Evolutionary conservation across 2,797 vertebrate genomes (phyloP), one percentile per base, ranked within the genome.

Genomic region (Lagorchestes hirsutus): DNA sequence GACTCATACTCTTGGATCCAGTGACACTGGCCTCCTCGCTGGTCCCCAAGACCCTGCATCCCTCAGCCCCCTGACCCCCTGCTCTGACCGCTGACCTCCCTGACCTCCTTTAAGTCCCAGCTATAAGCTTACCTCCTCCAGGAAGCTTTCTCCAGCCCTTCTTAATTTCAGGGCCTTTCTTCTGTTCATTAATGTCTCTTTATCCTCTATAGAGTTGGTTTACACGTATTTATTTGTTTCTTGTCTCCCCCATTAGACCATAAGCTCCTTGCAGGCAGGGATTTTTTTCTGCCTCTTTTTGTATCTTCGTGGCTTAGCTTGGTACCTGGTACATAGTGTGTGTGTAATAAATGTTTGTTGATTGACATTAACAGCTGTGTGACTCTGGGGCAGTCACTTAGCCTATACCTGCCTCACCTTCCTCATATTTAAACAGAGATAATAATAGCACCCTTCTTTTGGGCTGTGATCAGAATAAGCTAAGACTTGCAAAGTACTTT

Each of bases 281-380:
- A 40, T 50, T 50, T 1, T 27, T 82, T 82, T 11, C 27, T 27
- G 9, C 74, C 40, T 27, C 40, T 87, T 50, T 50, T 46, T 50
- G 9, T 87, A 27, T 50, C 40, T 46, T 22, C 8, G 1, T 46
- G 46, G 22, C 22, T 27, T 50, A 87, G 74, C 22, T 11, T 0
- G 0, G 0, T 46, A 16, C 22, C 40, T 11, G 22, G 40, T 10
- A 12, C 40, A 82, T 10, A 9, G 40, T 11, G 24, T 0, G 1
- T 82, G 9, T 40, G 2, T 82, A 40, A 82, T 11, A 46, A 87
- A 82, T 24, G 2, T 46, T 82, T 82, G 10, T 46, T 40, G 62
- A n/a, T 40, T 74, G 62, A 40, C 34, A 40, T n/a, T 6, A 74
- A 18, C 13, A 82, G 67, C n/a, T 24, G n/a, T n/a, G 62, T 9